These are phyloP conservation scores for Tiliqua scincoides DNA, from an alignment of 2,113 vertebrate genomes.

Conservation along the genomic window DNA sequence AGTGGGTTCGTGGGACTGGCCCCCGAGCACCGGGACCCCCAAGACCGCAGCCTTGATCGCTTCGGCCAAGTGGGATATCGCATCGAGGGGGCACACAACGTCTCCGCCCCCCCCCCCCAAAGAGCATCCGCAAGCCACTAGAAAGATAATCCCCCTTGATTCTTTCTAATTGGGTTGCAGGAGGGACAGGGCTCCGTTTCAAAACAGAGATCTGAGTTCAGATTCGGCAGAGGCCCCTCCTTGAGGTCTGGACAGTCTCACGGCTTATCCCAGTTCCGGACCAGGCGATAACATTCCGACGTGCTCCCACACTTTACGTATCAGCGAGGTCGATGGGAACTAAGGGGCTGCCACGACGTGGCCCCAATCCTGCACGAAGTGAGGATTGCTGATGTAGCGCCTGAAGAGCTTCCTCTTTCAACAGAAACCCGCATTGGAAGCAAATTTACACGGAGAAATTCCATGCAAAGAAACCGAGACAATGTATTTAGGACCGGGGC, in stretches of 20 bases:
- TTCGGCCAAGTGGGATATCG: background rate
- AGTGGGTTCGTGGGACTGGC: background rate
- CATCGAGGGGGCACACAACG: background rate
- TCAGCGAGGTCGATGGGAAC: too few relatives aligned
- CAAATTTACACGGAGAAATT: background rate
- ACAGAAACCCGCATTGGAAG: background rate
- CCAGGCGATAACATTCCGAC: background rate
- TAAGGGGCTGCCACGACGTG: too few relatives aligned
- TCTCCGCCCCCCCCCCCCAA: background rate
- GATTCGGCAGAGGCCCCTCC: background rate
- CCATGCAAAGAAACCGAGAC: background rate
- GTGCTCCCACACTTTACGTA: background rate
- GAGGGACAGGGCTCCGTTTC: background rate
- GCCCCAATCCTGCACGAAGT: background rate
- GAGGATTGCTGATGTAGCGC: too few relatives aligned
- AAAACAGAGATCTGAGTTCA: background rate
- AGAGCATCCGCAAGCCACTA: background rate
- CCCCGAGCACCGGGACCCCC: background rate
- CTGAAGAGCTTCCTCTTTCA: background rate
- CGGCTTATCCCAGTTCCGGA: too few relatives aligned
- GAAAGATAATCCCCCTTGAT: too few relatives aligned
- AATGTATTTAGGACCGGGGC: background rate
- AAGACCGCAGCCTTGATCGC: background rate
- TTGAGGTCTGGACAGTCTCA: too few relatives aligned
- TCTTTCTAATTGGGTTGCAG: background rate